phyloP scores from a whole-genome alignment of 2,113 vertebrate genomes.

The Cricetomys ansorgei region DNA sequence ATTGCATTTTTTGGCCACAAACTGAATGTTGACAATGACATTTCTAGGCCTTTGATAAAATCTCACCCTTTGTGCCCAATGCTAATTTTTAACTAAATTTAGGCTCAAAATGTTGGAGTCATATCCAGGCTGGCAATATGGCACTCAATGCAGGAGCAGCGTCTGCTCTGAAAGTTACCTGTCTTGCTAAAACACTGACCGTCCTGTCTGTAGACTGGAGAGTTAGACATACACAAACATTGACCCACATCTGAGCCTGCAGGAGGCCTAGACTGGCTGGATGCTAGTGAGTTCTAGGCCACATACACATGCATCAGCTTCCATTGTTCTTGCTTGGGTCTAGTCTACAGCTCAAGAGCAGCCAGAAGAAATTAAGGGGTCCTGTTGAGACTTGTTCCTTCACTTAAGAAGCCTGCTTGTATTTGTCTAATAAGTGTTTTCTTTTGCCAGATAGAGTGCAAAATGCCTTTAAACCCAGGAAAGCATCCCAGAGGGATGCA shows the following conservation, averaged over 20 bases:
- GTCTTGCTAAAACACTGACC: neutral
- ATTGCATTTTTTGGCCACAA: neutral
- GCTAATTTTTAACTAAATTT: neutral
- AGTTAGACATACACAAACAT: neutral
- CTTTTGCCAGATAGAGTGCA: constrained; percentile 52
- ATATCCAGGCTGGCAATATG: neutral
- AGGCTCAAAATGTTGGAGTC: neutral
- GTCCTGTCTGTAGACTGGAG: too few relatives aligned
- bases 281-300: neutral
- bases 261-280: neutral
- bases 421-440: constrained; percentile 66
- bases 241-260: neutral
- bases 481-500: constrained; percentile 5
- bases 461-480: constrained; percentile 55
- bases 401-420: constrained; percentile 41
- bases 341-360: constrained; percentile 54
- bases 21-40: neutral
- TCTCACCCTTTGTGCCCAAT: neutral
- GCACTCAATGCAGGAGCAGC: neutral
- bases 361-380: constrained; percentile 49
- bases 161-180: neutral
- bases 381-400: constrained; percentile 49
- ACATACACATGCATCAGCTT: neutral
- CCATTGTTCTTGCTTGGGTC: neutral
- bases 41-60: neutral